Conservation (phyloP, 2,113 vertebrate genomes). For the Salvelinus alpinus region DNA sequence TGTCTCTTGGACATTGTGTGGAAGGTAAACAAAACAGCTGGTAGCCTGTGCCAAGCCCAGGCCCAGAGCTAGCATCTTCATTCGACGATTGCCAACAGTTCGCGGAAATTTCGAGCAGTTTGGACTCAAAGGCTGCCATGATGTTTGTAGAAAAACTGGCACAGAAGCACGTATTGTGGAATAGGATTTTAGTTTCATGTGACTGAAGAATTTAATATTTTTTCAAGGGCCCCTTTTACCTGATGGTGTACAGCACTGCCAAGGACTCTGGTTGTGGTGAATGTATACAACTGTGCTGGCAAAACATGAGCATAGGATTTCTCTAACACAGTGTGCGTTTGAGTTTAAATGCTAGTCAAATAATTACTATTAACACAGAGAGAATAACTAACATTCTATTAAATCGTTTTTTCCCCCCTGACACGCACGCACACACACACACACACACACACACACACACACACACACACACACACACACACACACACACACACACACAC, state of each 20-base stretch:
- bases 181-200: conserved; percentile 42
- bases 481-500: no score
- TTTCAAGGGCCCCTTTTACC: conserved; percentile 20
- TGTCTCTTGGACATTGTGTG: conserved; percentile 55
- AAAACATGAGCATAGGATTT: conserved; percentile 1
- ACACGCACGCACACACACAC: no score
- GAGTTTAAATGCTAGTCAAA: conserved; percentile 52
- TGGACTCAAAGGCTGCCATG: conserved; percentile 25
- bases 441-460: no score
- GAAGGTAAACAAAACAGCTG: conserved; percentile 64
- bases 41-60: conserved; percentile 37
- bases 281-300: background rate
- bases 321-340: conserved; percentile 29
- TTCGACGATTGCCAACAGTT: conserved; percentile 33
- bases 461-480: no score
- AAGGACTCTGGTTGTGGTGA: conserved; percentile 41
- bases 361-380: conserved; percentile 56
- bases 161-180: conserved; percentile 16
- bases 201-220: conserved; percentile 24
- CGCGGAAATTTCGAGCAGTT: conserved; percentile 35
- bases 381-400: conserved; percentile 63
- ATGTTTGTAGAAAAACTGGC: conserved; percentile 38
- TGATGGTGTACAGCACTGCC: conserved; percentile 31
- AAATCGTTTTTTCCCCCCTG: conserved; percentile 34
- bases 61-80: conserved; percentile 45